phyloP scores from a whole-genome alignment of 1,140 invertebrate genomes.

The Sogatella furcifera region DNA sequence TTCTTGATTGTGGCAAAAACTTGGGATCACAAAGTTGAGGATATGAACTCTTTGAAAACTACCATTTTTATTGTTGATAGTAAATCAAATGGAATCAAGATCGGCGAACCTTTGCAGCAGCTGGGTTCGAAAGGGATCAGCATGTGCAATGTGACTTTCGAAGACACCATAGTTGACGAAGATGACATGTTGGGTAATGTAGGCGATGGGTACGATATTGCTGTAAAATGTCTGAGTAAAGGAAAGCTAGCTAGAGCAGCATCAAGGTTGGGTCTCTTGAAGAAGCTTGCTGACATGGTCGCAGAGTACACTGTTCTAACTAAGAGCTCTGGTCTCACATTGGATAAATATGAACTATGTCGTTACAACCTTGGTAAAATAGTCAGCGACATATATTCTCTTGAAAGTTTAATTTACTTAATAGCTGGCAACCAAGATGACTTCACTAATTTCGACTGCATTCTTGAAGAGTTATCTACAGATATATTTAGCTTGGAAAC shows the following conservation, averaged over 20 bases:
- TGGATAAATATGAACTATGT: conserved; percentile 37
- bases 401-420: conserved; percentile 24
- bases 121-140: conserved; percentile 1
- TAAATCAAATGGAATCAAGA: background rate
- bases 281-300: conserved; percentile 36
- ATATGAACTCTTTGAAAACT: background rate
- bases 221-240: conserved; percentile 4
- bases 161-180: background rate
- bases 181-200: conserved; percentile 6
- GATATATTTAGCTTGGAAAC: conserved; percentile 54
- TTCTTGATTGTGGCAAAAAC: conserved; percentile 16
- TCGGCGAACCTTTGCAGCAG: background rate
- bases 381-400: conserved; percentile 16
- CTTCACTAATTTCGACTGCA: conserved; percentile 53
- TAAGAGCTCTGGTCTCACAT: conserved; percentile 50
- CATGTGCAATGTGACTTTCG: conserved; percentile 6
- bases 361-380: conserved; percentile 13
- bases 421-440: conserved; percentile 24
- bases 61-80: conserved; percentile 14
- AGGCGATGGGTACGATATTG: conserved; percentile 6
- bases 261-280: conserved; percentile 27
- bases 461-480: conserved; percentile 67
- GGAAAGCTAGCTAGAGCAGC: conserved; percentile 2
- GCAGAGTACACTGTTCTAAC: conserved; percentile 47
- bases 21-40: background rate